Base-by-base conservation (phyloP, 1,140 invertebrate genomes). In the Anastrepha ludens region DNA sequence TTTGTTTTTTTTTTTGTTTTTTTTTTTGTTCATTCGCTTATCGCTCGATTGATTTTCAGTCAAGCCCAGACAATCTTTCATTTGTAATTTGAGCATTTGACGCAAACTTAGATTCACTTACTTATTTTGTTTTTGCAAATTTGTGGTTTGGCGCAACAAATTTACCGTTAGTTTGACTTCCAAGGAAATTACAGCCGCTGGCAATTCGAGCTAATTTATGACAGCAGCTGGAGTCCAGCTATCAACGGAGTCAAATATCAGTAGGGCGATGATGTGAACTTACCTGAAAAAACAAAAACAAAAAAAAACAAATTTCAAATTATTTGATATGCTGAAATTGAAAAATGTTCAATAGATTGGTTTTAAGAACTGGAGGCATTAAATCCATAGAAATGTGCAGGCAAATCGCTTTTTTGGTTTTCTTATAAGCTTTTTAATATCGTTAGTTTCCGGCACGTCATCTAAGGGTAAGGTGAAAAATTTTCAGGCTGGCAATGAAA, bases 21-120 rank as follows among this genome's bases (percentile, higher is more conserved):
- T 0, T 29, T 29, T 29, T 29, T 29, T 29, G 29, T 29, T 29
- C 29, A 29, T 29, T 29, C 29, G 29, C 29, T 29, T 55, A 50
- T 81, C 74, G 47, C 47, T 55, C 74, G 74, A 81, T 81, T 81
- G 74, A 81, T 81, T 81, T 81, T 81, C 47, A 47, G 2, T 81
- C 47, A 9, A 58, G 74, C 74, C 7, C 50, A 81, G 74, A 81
- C 74, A 55, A 47, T 55, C 44, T 81, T 55, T 58, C 44, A 11
- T 81, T 81, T 47, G 74, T 81, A 81, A 81, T 81, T 55, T 81
- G 74, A 81, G 74, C 74, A n/a, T 81, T 81, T 81, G 74, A 17
- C 47, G 41, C 74, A 81, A 55, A 55, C 74, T 81, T 81, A 81
- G 74, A 81, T n/a, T 47, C 47, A 50, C 74, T 55, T 20, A 81